Evolutionary conservation across 2,888 invertebrate genomes (phyloP), one percentile per base, ranked within the genome.

Genomic region (Temnothorax rugatulus): DNA sequence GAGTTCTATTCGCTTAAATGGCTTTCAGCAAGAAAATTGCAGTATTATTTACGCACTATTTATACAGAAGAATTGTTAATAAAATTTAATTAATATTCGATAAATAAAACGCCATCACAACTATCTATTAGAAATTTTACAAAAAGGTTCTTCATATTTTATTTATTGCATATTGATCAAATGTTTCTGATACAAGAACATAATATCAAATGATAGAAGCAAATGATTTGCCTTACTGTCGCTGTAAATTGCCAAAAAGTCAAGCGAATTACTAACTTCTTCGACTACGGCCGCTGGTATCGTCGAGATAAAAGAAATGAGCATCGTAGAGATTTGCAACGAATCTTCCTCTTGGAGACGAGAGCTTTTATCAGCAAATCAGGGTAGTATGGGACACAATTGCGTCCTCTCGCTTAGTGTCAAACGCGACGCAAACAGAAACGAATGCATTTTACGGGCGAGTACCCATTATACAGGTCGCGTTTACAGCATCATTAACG

Each of bases 401-500:
- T 66, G 63, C 69, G 34, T 86, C 44, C 15, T 57, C 29, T 54
- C 34, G 25, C 13, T 82, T 68, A 38, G 38, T 38, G 25, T 52
- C 52, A 34, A 76, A 47, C 44, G 18, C 38, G 68, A 68, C 29
- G 84, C 82, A 84, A 82, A 77, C 82, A 81, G 68, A 73, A 86
- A 74, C 50, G 77, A 81, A n/a, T 64, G n/a, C 21, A 81, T 63
- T 84, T 88, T 81, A 87, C 76, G 75, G 64, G 50, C 63, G 73
- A 79, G 59, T 82, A 47, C 71, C 82, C 47, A 84, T 89, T 90
- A 88, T 84, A 77, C 84, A 85, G 83, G 81, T 47, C 69, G 38
- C 90, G 84, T 93, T 93, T 92, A 94, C 89, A 90, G 91, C 92
- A 90, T 93, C 93, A 93, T 94, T 92, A 93, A 92, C 91, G 91